Evolutionary conservation across 1,140 invertebrate species (phyloP).

Genomic region (Pygmarrhopalites habei): DNA sequence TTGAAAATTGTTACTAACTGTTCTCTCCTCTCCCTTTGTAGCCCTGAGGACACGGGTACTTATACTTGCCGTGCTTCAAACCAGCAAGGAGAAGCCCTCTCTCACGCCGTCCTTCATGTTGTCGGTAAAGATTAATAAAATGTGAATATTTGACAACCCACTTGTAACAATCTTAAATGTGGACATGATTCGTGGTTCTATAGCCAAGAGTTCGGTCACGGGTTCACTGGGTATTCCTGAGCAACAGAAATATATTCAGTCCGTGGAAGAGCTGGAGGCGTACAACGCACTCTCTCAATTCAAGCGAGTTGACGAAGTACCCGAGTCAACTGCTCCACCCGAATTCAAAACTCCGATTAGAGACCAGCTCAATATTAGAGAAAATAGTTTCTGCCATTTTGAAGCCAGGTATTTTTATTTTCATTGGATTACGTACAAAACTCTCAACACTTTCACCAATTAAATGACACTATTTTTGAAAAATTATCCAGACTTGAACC

Average conservation of each 20-base stretch:
- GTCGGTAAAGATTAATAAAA: slow-evolving; percentile 12
- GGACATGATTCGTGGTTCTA: too few relatives aligned
- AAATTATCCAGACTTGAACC: slow-evolving; percentile 89
- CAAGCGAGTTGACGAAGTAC: slow-evolving; percentile 64
- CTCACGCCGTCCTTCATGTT: slow-evolving; percentile 36
- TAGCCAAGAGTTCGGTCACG: slow-evolving; percentile 12
- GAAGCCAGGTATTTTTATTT: too few relatives aligned
- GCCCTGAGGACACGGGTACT: slow-evolving; percentile 84
- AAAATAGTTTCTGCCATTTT: slow-evolving; percentile 91
- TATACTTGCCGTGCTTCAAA: slow-evolving; percentile 85
- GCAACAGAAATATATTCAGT: slow-evolving; percentile 66
- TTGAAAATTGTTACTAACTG: too few relatives aligned
- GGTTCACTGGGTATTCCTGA: slow-evolving; percentile 14
- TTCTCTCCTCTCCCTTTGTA: too few relatives aligned
- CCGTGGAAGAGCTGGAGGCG: slow-evolving; percentile 85
- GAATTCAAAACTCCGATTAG: slow-evolving; percentile 89
- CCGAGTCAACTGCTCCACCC: slow-evolving; percentile 69
- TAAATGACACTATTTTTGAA: too few relatives aligned
- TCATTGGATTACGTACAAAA: too few relatives aligned
- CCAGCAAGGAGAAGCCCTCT: slow-evolving; percentile 60
- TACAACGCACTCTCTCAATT: slow-evolving; percentile 61
- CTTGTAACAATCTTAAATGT: too few relatives aligned
- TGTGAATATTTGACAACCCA: too few relatives aligned
- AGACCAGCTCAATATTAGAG: slow-evolving; percentile 77
- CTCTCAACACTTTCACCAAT: too few relatives aligned